A percentile compares a stretch with the other conserved stretches of the same genome.
phyloP scores from a whole-genome alignment of 53 echinoderm and acorn worm genomes.

The Echinarachnius parma region DNA sequence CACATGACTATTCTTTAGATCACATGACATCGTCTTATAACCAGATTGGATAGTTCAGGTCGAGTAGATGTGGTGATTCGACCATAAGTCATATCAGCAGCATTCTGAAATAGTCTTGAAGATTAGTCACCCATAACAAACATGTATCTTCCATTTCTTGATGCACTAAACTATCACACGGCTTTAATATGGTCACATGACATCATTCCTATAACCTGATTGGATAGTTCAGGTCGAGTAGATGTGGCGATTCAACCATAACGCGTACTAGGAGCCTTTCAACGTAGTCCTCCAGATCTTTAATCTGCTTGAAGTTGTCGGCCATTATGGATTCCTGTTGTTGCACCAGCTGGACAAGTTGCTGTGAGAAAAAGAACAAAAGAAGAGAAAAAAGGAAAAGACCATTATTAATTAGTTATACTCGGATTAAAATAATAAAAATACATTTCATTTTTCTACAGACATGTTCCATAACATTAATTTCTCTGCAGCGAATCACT shows the following conservation, averaged over 20 bases:
- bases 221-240: conserved; percentile 22
- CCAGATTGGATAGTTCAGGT: not conserved
- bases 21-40: not conserved
- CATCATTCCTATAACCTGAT: conserved; percentile 4
- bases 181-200: not conserved
- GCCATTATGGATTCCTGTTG: conserved; percentile 31
- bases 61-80: not conserved
- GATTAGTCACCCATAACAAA: too few species aligned
- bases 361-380: conserved; percentile 6
- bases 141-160: too few species aligned
- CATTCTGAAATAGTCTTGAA: too few species aligned
- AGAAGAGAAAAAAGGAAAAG: not conserved
- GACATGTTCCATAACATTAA: not conserved
- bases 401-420: not conserved
- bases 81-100: too few species aligned
- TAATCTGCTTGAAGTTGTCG: conserved; percentile 12
- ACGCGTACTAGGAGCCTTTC: conserved; percentile 10
- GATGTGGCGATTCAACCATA: conserved; percentile 23
- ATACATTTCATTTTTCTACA: too few species aligned
- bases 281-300: conserved; percentile 24
- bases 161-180: too few species aligned
- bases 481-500: not conserved
- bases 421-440: not conserved
- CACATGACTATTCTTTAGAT: not conserved
- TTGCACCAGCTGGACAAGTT: conserved; percentile 31